phyloP scores from a whole-genome alignment of 2,797 vertebrate genomes.

The Lerista edwardsae region DNA sequence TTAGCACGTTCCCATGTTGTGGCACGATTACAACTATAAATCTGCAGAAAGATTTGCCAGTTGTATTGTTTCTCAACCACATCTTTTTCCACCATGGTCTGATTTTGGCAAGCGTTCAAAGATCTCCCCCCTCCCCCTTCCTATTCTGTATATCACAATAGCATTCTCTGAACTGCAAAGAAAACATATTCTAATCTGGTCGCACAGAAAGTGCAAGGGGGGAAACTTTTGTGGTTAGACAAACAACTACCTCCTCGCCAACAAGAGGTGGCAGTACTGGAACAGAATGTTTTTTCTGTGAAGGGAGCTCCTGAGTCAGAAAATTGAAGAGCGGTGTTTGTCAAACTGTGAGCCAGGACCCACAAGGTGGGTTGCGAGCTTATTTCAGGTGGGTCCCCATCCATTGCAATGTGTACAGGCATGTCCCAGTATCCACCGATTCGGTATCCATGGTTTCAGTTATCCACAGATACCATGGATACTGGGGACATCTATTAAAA shows the following conservation, averaged over 20 bases:
- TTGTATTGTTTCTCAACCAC: constrained; percentile 59
- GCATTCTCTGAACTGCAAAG: constrained; percentile 47
- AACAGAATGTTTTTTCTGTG: background rate
- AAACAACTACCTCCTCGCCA: constrained; percentile 6
- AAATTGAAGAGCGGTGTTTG: background rate
- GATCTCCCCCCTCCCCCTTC: constrained; percentile 45
- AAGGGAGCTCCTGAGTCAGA: constrained; percentile 23
- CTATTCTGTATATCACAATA: constrained; percentile 62
- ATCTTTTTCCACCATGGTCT: constrained; percentile 69
- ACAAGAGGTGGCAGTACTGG: constrained; percentile 35
- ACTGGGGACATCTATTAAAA: too few relatives aligned
- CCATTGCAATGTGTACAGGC: too few relatives aligned
- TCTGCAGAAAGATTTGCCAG: constrained; percentile 58
- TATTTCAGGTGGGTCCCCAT: too few relatives aligned
- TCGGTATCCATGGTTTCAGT: too few relatives aligned
- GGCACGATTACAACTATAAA: constrained; percentile 64
- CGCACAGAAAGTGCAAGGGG: constrained; percentile 51
- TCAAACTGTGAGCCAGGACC: too few relatives aligned
- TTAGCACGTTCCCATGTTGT: constrained; percentile 83
- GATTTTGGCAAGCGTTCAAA: constrained; percentile 70
- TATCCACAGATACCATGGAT: too few relatives aligned
- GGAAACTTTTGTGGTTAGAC: constrained; percentile 59
- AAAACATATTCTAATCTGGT: constrained; percentile 43
- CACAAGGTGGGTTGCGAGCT: too few relatives aligned
- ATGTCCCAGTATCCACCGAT: too few relatives aligned